Percentiles rank a stretch among this genome's conserved stretches.
Evolutionary conservation across 2,888 invertebrate species (phyloP).

Genomic region (Gonocerus acuteangulatus): DNA sequence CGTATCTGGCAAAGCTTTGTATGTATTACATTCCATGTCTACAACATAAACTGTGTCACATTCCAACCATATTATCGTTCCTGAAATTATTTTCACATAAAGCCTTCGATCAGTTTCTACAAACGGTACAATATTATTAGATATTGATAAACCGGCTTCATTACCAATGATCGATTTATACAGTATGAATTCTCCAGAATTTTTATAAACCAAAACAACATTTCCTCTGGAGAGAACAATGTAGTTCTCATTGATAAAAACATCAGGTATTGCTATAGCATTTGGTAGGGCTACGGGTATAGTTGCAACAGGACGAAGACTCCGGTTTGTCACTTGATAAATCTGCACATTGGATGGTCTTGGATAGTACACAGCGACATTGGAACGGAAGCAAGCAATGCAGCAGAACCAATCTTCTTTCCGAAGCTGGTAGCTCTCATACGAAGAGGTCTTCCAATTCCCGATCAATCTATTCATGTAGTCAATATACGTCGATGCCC

Average conservation of each 20-base stretch:
- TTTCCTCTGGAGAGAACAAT: slow-evolving; percentile 8
- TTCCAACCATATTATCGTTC: slow-evolving; percentile 10
- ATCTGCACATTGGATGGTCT: slow-evolving; percentile 3
- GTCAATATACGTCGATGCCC: not conserved
- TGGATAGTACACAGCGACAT: slow-evolving; percentile 11
- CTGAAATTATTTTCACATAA: slow-evolving; percentile 14
- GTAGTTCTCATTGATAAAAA: slow-evolving; percentile 9
- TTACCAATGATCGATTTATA: not conserved
- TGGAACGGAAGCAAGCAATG: not conserved
- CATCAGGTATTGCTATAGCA: slow-evolving; percentile 13
- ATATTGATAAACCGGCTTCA: slow-evolving; percentile 2
- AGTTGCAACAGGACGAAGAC: not conserved
- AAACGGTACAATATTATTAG: not conserved
- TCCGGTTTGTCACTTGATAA: not conserved
- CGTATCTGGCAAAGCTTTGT: slow-evolving; percentile 8
- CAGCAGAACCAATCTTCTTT: slow-evolving; percentile 20
- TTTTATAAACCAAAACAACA: slow-evolving; percentile 10
- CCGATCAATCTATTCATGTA: slow-evolving; percentile 5
- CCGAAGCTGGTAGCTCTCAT: not conserved
- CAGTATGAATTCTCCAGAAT: not conserved
- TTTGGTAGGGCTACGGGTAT: slow-evolving; percentile 1
- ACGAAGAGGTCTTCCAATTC: slow-evolving; percentile 6
- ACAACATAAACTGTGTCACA: slow-evolving; percentile 8
- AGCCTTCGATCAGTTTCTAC: not conserved
- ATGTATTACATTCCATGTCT: not conserved